Conservation (phyloP, 1,140 invertebrate genomes). For the Diuraphis noxia region DNA sequence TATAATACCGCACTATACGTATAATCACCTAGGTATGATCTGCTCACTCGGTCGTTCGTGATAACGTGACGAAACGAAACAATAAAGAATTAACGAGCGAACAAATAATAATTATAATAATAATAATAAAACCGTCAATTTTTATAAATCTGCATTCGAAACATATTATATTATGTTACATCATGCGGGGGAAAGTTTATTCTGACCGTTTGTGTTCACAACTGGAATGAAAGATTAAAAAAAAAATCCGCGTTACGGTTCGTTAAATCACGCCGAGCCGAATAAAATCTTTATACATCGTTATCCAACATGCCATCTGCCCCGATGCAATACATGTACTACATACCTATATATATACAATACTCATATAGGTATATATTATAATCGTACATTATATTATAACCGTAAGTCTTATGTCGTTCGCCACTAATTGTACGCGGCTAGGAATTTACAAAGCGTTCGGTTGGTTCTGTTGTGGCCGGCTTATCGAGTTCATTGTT, state of each 20-base stretch:
- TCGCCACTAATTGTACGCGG: background rate
- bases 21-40: background rate
- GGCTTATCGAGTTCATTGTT: background rate
- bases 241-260: background rate
- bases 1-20: background rate
- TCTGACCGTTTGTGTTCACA: constrained; percentile 27
- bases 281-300: constrained; percentile 12
- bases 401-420: background rate
- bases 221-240: background rate
- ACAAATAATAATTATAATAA: background rate
- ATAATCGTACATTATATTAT: background rate
- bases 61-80: background rate
- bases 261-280: constrained; percentile 12
- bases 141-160: constrained; percentile 29
- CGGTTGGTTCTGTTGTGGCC: background rate
- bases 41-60: background rate
- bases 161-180: background rate
- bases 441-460: background rate
- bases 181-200: constrained; percentile 13
- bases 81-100: background rate
- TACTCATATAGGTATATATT: too few species aligned
- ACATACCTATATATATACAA: background rate
- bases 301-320: constrained; percentile 27
- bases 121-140: constrained; percentile 10
- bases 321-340: background rate